These are phyloP conservation scores for Chionodraco myersi DNA, from an alignment of 2,113 vertebrate genomes.

Conservation along the genomic window DNA sequence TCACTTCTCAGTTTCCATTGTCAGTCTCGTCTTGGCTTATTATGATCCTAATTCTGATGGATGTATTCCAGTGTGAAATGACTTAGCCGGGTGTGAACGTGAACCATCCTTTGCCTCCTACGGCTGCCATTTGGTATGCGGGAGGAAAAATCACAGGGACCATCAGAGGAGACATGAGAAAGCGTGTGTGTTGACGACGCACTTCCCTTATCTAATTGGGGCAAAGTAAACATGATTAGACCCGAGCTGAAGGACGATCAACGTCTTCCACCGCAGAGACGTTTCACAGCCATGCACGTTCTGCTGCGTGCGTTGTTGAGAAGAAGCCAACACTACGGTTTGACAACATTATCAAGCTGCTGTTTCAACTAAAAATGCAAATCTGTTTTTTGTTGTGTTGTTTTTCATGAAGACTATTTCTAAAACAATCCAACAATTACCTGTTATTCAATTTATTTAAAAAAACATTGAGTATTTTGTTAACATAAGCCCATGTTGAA, in stretches of 20 bases:
- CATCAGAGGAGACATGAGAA: conserved; percentile 57
- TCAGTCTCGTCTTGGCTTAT: conserved; percentile 70
- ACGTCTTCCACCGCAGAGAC: conserved; percentile 63
- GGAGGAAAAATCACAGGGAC: conserved; percentile 65
- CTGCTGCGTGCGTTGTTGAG: conserved; percentile 45
- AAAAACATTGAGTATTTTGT: not conserved
- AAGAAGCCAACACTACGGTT: conserved; percentile 29
- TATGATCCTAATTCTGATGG: conserved; percentile 76
- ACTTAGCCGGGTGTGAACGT: conserved; percentile 71
- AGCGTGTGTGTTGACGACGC: conserved; percentile 70
- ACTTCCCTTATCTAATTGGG: conserved; percentile 79
- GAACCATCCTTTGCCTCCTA: conserved; percentile 70
- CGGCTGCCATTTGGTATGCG: conserved; percentile 79
- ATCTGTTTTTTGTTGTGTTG: not conserved
- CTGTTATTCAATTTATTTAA: not conserved
- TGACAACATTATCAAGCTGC: conserved; percentile 31
- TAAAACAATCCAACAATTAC: not conserved
- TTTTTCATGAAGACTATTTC: not conserved
- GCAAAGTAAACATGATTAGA: conserved; percentile 79
- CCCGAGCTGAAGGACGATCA: conserved; percentile 71
- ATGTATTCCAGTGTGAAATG: conserved; percentile 76
- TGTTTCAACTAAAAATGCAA: conserved; percentile 15
- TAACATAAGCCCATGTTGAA: not conserved
- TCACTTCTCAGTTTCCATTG: conserved; percentile 73
- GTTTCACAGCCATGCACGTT: conserved; percentile 40